Evolutionary conservation across 2,888 invertebrate species (phyloP).

Genomic region (Caenorhabditis auriculariae): DNA sequence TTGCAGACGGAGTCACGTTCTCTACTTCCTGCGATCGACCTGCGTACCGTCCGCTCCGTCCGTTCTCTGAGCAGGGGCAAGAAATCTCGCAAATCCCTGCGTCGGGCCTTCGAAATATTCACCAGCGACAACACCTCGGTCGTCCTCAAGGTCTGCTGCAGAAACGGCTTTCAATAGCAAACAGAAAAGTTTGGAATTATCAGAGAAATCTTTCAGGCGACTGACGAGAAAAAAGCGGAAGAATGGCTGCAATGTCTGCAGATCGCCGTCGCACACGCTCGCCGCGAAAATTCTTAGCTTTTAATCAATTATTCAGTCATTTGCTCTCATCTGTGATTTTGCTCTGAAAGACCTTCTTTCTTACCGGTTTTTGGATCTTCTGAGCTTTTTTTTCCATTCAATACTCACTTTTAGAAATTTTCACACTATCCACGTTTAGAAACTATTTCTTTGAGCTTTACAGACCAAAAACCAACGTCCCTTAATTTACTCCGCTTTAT

Average conservation of each 20-base stretch:
- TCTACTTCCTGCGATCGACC: constrained; percentile 72
- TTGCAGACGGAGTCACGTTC: constrained; percentile 26
- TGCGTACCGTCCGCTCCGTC: constrained; percentile 90
- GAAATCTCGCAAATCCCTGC: constrained; percentile 75
- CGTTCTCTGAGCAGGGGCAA: constrained; percentile 83
- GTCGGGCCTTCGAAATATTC: constrained; percentile 94
- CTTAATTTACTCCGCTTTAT: too few species aligned
- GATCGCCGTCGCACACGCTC: constrained; percentile 86
- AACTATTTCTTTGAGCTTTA: too few species aligned
- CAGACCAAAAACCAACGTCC: too few species aligned
- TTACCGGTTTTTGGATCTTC: too few species aligned
- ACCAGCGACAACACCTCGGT: constrained; percentile 81
- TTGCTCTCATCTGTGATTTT: too few species aligned
- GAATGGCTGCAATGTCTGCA: constrained; percentile 94
- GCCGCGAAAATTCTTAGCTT: constrained; percentile 60
- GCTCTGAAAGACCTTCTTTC: too few species aligned
- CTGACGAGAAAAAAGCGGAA: constrained; percentile 89
- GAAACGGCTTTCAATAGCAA: background rate
- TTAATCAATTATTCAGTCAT: too few species aligned
- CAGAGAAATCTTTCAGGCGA: constrained; percentile 70
- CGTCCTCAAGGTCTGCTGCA: constrained; percentile 73
- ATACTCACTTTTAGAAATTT: too few species aligned
- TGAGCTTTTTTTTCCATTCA: too few species aligned
- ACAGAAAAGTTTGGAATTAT: background rate
- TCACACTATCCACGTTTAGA: too few species aligned